These are phyloP conservation scores for Seriola dumerili DNA, from an alignment of 2,113 vertebrate genomes.

Conservation along the genomic window DNA sequence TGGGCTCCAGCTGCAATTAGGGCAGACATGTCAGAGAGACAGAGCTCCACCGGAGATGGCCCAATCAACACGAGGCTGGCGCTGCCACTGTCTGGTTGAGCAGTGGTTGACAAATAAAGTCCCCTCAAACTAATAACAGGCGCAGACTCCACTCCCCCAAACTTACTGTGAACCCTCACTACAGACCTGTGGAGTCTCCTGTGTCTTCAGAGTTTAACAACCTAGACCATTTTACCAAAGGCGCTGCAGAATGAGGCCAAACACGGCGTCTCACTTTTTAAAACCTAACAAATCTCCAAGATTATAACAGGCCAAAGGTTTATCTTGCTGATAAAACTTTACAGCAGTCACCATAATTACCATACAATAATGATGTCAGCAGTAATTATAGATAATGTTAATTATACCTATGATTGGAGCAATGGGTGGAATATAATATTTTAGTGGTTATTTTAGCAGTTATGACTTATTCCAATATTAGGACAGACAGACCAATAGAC, in stretches of 20 bases:
- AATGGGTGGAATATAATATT: not conserved
- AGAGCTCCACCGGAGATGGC: slow-evolving; percentile 41
- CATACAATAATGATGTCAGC: slow-evolving; percentile 5
- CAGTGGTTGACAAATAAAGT: slow-evolving; percentile 57
- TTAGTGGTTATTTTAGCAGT: not conserved
- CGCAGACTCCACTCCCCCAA: slow-evolving; percentile 32
- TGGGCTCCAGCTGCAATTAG: slow-evolving; percentile 69
- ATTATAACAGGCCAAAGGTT: not conserved
- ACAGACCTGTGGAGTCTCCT: slow-evolving; percentile 18
- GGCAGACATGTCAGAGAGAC: slow-evolving; percentile 58
- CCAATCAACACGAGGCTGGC: slow-evolving; percentile 55
- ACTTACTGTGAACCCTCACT: slow-evolving; percentile 31
- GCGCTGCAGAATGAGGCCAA: slow-evolving; percentile 31
- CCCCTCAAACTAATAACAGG: slow-evolving; percentile 48
- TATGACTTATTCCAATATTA: slow-evolving; percentile 3
- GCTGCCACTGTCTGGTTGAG: slow-evolving; percentile 50
- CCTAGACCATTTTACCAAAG: slow-evolving; percentile 17
- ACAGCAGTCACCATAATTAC: slow-evolving; percentile 7
- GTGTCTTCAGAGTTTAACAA: slow-evolving; percentile 18
- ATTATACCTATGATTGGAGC: slow-evolving; percentile 1
- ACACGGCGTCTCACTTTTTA: not conserved
- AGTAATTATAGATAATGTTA: slow-evolving; percentile 37
- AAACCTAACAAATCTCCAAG: not conserved
- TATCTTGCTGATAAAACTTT: slow-evolving; percentile 17
- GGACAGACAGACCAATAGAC: not conserved